Evolutionary conservation across 2,888 invertebrate species (phyloP).

Genomic region (Exocentrus adspersus): DNA sequence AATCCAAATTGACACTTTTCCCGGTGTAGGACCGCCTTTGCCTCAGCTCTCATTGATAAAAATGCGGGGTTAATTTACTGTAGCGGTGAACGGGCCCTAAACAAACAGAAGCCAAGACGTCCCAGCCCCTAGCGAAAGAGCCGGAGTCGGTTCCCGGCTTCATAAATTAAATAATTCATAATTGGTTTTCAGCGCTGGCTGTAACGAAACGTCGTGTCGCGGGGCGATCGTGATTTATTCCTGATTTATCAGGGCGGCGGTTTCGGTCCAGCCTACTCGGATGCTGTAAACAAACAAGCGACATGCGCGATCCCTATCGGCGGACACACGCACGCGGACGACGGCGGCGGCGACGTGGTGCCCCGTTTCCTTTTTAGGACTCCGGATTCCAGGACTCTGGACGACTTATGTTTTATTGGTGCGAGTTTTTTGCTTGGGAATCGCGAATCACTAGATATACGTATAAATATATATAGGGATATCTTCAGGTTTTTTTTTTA

Average conservation of each 20-base stretch:
- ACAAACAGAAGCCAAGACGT: constrained; percentile 25
- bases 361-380: constrained; percentile 18
- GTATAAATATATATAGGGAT: too few relatives aligned
- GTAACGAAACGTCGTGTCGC: constrained; percentile 59
- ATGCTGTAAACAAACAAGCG: constrained; percentile 58
- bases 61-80: constrained; percentile 7
- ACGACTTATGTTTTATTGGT: constrained; percentile 16
- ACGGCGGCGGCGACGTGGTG: constrained; percentile 6
- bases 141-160: constrained; percentile 18
- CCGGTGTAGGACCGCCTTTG: constrained; percentile 35
- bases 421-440: constrained; percentile 17
- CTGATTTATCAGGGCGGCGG: constrained; percentile 54
- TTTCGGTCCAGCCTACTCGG: constrained; percentile 50
- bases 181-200: constrained; percentile 62
- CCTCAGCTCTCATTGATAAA: constrained; percentile 37
- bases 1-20: neutral
- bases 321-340: constrained; percentile 43
- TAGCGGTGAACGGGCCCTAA: neutral
- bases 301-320: constrained; percentile 58
- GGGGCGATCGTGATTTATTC: constrained; percentile 57
- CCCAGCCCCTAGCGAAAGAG: constrained; percentile 7
- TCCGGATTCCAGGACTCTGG: too few relatives aligned
- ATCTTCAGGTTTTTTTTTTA: too few relatives aligned
- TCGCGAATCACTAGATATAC: too few relatives aligned
- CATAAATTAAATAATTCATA: constrained; percentile 62